Evolutionary conservation across 2,888 invertebrate species (phyloP).

Genomic region (Latrodectus hesperus): DNA sequence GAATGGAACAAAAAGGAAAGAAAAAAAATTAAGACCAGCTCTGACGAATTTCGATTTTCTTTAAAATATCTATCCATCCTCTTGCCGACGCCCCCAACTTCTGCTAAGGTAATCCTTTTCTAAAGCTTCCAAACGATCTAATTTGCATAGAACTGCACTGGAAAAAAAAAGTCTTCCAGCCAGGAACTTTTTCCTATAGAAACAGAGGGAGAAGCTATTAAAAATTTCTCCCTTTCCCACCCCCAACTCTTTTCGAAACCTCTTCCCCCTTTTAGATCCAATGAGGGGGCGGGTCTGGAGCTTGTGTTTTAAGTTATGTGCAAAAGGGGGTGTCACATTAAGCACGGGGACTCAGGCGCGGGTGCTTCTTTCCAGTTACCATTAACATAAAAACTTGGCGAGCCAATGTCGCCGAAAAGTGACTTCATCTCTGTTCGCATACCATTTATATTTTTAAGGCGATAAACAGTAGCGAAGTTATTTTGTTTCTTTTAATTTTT

Average conservation of each 20-base stretch:
- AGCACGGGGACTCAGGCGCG: constrained; percentile 32
- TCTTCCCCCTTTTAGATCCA: not conserved
- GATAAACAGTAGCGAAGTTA: constrained; percentile 62
- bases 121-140: constrained; percentile 60
- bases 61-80: constrained; percentile 17
- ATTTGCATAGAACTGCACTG: constrained; percentile 63
- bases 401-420: constrained; percentile 68
- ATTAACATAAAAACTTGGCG: constrained; percentile 67
- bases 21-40: constrained; percentile 22
- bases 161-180: constrained; percentile 8
- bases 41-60: constrained; percentile 62
- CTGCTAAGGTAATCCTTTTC: constrained; percentile 58
- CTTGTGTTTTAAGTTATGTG: constrained; percentile 68
- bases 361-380: constrained; percentile 31
- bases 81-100: constrained; percentile 3
- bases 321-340: constrained; percentile 62
- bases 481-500: constrained; percentile 16
- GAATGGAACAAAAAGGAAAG: constrained; percentile 7
- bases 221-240: constrained; percentile 52
- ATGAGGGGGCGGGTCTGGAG: constrained; percentile 44
- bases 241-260: constrained; percentile 15
- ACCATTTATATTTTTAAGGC: constrained; percentile 66
- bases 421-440: constrained; percentile 63
- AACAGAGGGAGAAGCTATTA: constrained; percentile 61
- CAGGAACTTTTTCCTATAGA: constrained; percentile 48